Evolutionary conservation across 2,113 vertebrate genomes (phyloP), one percentile per base, ranked within the genome.

Genomic region (Notiomystis cincta): DNA sequence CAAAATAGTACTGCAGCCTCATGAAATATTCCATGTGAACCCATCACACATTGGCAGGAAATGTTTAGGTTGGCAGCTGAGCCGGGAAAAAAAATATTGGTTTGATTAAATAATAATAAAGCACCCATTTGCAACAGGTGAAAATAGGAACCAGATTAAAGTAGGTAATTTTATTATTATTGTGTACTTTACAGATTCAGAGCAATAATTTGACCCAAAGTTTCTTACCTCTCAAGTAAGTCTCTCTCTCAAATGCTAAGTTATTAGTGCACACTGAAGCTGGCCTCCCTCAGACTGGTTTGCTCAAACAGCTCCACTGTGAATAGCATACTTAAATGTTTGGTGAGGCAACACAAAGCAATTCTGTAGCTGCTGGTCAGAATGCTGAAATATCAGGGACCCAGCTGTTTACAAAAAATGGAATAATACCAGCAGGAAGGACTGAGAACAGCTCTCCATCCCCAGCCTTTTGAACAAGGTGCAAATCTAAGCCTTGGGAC

Each of bases 51-150:
- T 13, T 16, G 33, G 17, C 47, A 84, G 75, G 27, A 78, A 91
- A 89, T 11, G 13, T 38, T 81, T 2, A 0, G 13, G 45, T 77
- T 71, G 60, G 60, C 35, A 67, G 38, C 15, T 35, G 19, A 84
- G 21, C 19, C 0, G 3, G 42, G 54, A 7, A 25, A 65, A 72
- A 77, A 92, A 75, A 33, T 51, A 84, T 15, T 15, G 28, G 33
- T 86, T 95, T 89, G 44, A 47, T 91, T 87, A 93, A 93, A 75
- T 35, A 67, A 56, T 37, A 90, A 78, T 73, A 78, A 91, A 91
- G 38, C 70, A 30, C 11, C 6, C 4, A 47, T 58, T 87, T 81
- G 73, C 16, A 75, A 62, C 4, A 84, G 25, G 31, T 30, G 33
- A 75, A 93, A 73, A 75, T 12, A 54, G 35, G 38, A 69, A 70